A percentile compares a stretch with the other conserved stretches of the same genome.
Conservation (phyloP, 1,140 invertebrate species). For the Caenorhabditis briggsae region DNA sequence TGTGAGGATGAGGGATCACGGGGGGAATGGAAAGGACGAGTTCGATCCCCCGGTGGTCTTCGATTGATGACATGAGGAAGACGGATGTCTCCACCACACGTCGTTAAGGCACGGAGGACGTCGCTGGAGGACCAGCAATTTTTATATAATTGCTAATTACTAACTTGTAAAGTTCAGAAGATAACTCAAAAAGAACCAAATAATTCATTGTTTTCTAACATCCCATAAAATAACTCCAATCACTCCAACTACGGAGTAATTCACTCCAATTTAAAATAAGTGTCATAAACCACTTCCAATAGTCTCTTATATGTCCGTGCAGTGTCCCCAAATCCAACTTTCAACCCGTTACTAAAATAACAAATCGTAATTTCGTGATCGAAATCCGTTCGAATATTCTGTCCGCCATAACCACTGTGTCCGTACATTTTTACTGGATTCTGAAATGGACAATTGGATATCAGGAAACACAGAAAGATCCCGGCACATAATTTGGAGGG, state of each 20-base stretch:
- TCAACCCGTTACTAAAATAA: conserved; percentile 68
- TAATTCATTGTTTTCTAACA: not conserved
- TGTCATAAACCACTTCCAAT: conserved; percentile 62
- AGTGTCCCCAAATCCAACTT: conserved; percentile 66
- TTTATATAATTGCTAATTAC: too few relatives aligned
- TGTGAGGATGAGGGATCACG: too few relatives aligned
- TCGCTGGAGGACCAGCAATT: too few relatives aligned
- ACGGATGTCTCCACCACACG: too few relatives aligned
- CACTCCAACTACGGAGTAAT: too few relatives aligned
- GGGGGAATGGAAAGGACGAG: too few relatives aligned
- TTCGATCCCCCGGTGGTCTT: too few relatives aligned
- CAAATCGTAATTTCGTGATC: conserved; percentile 60
- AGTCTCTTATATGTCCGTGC: conserved; percentile 63
- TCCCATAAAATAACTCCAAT: too few relatives aligned
- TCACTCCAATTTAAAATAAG: conserved; percentile 10
- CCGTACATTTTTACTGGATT: conserved; percentile 48
- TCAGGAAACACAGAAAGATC: not conserved
- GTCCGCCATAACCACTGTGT: conserved; percentile 66
- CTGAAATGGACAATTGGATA: conserved; percentile 51
- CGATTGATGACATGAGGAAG: too few relatives aligned
- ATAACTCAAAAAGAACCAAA: not conserved
- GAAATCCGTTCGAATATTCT: conserved; percentile 63
- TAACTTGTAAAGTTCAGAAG: too few relatives aligned
- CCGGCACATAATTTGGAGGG: too few relatives aligned
- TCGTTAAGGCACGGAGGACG: too few relatives aligned